Conservation (phyloP, 1,140 invertebrate genomes). For the Scylla paramamosain region DNA sequence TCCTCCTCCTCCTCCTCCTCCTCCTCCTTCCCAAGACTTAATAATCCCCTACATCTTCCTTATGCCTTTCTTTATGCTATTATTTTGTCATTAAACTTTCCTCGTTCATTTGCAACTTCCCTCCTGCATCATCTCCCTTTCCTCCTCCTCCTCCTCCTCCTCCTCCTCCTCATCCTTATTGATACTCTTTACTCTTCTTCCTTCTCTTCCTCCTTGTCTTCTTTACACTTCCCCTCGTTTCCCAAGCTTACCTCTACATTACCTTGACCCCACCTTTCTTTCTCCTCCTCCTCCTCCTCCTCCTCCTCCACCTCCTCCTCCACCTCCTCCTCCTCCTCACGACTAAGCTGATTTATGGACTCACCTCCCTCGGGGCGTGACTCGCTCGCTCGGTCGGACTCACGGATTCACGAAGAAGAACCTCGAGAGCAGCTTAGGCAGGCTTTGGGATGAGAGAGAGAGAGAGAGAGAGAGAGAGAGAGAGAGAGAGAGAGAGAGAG, state of each 20-base stretch:
- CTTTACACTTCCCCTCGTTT: neutral
- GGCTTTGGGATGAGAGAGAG: neutral
- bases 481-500: too few relatives aligned
- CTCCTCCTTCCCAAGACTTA: too few relatives aligned
- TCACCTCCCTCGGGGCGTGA: neutral
- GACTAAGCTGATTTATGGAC: neutral
- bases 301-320: neutral
- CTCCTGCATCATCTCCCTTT: neutral
- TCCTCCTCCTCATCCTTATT: neutral
- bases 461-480: neutral
- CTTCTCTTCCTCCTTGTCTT: too few relatives aligned
- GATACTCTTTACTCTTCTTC: neutral
- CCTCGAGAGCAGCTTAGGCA: too few relatives aligned
- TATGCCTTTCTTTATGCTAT: neutral
- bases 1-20: neutral
- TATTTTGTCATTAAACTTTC: neutral
- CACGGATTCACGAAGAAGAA: neutral
- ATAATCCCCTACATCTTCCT: neutral
- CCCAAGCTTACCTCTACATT: neutral
- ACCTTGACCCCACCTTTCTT: neutral
- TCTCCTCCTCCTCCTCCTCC: conserved; percentile 2
- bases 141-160: neutral
- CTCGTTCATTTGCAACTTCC: neutral
- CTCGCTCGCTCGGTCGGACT: neutral
- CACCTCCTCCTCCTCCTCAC: conserved; percentile 5